Base-by-base conservation (phyloP, 2,888 invertebrate genomes). In the Andrena flavipes region DNA sequence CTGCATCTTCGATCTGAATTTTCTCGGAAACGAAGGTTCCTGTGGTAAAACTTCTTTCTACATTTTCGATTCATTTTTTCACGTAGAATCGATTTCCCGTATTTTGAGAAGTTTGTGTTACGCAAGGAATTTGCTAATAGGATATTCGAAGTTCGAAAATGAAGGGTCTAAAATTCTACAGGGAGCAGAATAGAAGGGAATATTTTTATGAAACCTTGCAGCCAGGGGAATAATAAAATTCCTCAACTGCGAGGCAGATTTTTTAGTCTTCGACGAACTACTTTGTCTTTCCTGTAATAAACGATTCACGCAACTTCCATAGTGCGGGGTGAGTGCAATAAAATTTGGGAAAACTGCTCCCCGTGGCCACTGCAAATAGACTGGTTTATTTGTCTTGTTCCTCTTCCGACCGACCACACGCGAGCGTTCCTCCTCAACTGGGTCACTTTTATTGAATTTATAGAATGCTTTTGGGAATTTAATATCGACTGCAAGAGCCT, bases 361-460 rank as follows among this genome's bases (percentile, higher is more conserved):
- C 10, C n/a, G 1, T 20, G 29, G 33, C 30, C 33, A 16, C 2
- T 16, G 4, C 30, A 35, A 48, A 13, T 33, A 60, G 16, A n/a
- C 20, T 29, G 13, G 29, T 30, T 71, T 62, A 65, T 67, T 74
- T 60, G 59, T 35, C 65, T 63, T 26, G 62, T 42, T 74, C 48
- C 33, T 49, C 30, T 76, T 71, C 63, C 54, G 51, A 51, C 23
- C 26, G 16, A 35, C 26, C 49, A 35, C 70, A 10, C 10, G 26
- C 23, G 49, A 20, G 10, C 2, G 49, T 67, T 60, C 26, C 35
- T 29, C n/a, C 42, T 63, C 26, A 78, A 78, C 74, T 67, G 65
- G 78, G 67, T 78, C 78, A 42, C 13, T 67, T 78, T 78, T 78
- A 78, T 70, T 67, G 74, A 68, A 67, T 74, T 67, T 74, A 54